Conservation (phyloP, 2,113 vertebrate species). For the Mus pahari region DNA sequence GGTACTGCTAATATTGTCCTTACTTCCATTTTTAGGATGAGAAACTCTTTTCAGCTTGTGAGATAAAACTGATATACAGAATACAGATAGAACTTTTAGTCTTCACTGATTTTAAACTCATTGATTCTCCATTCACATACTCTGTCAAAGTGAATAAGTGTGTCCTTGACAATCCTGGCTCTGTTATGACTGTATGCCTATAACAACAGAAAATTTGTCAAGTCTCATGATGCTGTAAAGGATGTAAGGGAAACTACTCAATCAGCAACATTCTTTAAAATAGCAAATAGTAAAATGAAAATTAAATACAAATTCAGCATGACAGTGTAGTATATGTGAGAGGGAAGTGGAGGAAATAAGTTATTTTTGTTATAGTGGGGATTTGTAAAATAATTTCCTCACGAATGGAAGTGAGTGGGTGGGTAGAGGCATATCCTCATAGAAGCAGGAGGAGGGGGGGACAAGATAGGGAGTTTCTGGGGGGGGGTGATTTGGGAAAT, state of each 20-base stretch:
- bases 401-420: too few species aligned
- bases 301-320: not conserved
- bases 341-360: accelerated
- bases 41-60: not conserved
- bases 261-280: not conserved
- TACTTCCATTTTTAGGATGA: not conserved
- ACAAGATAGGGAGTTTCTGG: too few species aligned
- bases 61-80: not conserved
- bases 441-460: too few species aligned
- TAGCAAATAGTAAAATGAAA: not conserved
- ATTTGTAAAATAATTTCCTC: not conserved
- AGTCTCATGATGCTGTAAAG: not conserved
- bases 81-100: not conserved
- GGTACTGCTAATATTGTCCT: not conserved
- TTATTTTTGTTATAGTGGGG: not conserved
- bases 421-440: too few species aligned
- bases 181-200: not conserved
- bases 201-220: not conserved
- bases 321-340: not conserved
- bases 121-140: not conserved
- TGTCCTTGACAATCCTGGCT: not conserved
- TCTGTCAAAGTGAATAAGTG: not conserved
- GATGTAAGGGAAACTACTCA: not conserved
- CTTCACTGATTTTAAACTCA: not conserved
- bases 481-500: too few species aligned